Evolutionary conservation across 2,797 vertebrate species (phyloP).

Genomic region (Ispidina lecontei): DNA sequence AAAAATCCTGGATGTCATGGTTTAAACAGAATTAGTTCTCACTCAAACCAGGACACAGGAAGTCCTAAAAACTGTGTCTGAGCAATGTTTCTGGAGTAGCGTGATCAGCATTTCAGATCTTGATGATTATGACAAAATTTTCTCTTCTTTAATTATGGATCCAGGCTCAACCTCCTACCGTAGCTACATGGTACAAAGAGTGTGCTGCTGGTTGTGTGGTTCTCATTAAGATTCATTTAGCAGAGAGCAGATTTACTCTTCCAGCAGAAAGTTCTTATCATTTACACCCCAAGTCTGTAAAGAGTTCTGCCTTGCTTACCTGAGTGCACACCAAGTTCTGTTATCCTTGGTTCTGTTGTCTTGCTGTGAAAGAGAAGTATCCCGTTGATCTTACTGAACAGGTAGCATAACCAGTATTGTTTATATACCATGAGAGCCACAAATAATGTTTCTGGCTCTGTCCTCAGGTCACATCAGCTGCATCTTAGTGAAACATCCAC

Average conservation of each 20-base stretch:
- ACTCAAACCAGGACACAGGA: background rate
- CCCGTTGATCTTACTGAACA: background rate
- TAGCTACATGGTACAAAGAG: rapidly evolving
- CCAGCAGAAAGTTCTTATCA: background rate
- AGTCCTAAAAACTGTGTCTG: background rate
- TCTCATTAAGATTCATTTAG: background rate
- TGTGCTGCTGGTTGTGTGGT: background rate
- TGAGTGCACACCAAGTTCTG: background rate
- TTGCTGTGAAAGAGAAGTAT: background rate
- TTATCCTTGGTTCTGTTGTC: background rate
- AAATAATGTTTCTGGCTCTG: background rate
- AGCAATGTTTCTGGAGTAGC: background rate
- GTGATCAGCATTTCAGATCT: background rate
- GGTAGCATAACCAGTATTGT: background rate
- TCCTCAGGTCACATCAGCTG: background rate
- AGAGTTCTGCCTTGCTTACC: background rate
- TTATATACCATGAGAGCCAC: background rate
- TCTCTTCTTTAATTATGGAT: background rate
- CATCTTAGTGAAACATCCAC: background rate
- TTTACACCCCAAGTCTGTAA: background rate
- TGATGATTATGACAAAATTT: background rate
- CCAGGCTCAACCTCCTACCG: background rate
- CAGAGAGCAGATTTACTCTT: background rate
- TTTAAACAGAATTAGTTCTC: too few relatives aligned
- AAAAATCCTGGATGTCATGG: background rate